Base-by-base conservation (phyloP, 92 coral and sea anemone species). In the Palythoa grandis region DNA sequence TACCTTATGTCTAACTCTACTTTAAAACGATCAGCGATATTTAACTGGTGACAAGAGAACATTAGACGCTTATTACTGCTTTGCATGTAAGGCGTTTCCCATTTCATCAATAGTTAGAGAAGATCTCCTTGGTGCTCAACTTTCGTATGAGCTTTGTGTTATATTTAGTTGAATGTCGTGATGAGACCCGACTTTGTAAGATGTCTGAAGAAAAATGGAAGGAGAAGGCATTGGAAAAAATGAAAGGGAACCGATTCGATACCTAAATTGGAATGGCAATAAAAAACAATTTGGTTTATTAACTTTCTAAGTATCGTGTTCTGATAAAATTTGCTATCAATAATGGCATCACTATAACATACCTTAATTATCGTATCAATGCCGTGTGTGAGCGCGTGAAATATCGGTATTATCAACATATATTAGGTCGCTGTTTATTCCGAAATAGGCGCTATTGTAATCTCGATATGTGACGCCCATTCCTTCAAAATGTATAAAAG, bases 361-460 rank as follows among this genome's bases (percentile, higher is more conserved):
- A 47, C 11, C 75, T 47, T 80, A 80, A 80, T 80, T 80, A 67
- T 47, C 85, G 16, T 80, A 48, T 80, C 74, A 80, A 80, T 80
- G 48, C 43, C 10, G 25, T 38, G 74, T 66, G 85, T 47, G 74
- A 80, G 20, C 65, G 63, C 70, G 4, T 52, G 85, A 65, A 80
- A 22, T 17, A 16, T 13, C 63, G n/a, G 47, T 6, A 60, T 63
- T 52, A 70, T 60, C 72, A 23, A 47, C 70, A 48, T 39, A 50
- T 67, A 80, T 80, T 80, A 47, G 39, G 48, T n/a, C 43, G 85
- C 74, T 80, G 85, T 48, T 80, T 80, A 66, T 66, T 43, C 37
- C 74, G 16, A 80, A 80, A 47, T 66, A 61, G 85, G 14, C 40
- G 47, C 85, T 48, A 80, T 80, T 80, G 85, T 80, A 66, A 43